Percentiles rank a stretch among this genome's conserved stretches.
Evolutionary conservation across 1,140 invertebrate species (phyloP).

Genomic region (Nomia melanderi): DNA sequence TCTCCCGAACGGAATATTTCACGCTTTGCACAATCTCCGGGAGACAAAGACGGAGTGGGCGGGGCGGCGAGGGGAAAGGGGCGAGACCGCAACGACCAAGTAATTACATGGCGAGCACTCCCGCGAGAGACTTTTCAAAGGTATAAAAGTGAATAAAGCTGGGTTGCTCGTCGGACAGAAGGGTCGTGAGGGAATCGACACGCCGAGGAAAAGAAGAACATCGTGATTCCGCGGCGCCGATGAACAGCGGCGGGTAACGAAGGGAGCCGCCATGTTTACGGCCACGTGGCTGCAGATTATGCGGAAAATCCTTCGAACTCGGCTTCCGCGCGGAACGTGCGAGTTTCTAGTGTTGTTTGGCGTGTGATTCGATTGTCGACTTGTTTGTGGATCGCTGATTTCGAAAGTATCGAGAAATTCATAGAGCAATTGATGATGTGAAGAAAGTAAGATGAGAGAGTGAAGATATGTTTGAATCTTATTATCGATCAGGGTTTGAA

Average conservation of each 20-base stretch:
- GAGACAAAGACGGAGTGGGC: not conserved
- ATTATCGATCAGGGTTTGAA: no score
- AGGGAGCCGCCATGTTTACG: not conserved
- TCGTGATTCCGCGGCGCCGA: not conserved
- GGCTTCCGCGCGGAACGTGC: no score
- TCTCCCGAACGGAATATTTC: conserved; percentile 23
- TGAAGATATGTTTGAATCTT: no score
- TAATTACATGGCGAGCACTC: conserved; percentile 49
- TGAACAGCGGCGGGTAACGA: not conserved
- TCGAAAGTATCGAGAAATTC: no score
- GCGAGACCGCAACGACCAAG: conserved; percentile 20
- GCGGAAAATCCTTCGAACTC: no score
- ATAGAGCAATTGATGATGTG: no score
- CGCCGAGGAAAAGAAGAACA: not conserved
- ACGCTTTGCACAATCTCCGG: conserved; percentile 36
- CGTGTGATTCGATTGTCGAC: no score
- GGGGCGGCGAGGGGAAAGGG: not conserved
- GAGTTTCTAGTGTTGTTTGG: no score
- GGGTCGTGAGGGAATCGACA: conserved; percentile 12
- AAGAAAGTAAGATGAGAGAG: no score
- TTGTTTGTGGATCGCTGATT: no score
- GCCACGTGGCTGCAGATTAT: not conserved
- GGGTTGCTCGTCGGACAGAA: conserved; percentile 30
- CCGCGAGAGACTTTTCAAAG: conserved; percentile 29
- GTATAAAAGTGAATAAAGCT: conserved; percentile 32